These are phyloP conservation scores for Oreochromis grahami DNA, from an alignment of 2,797 vertebrate genomes.

Conservation along the genomic window DNA sequence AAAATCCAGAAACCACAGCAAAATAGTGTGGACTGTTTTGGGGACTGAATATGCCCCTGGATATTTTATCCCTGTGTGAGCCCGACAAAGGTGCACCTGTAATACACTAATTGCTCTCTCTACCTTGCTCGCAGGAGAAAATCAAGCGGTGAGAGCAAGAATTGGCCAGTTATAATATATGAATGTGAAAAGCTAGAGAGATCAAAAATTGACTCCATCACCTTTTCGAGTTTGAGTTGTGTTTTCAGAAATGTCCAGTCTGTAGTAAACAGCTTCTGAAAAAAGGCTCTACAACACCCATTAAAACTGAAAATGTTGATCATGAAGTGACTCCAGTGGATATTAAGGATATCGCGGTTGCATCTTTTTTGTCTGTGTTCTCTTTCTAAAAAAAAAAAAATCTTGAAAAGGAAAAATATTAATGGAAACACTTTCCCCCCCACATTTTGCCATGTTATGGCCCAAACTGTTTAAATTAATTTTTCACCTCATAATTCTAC, in stretches of 20 bases:
- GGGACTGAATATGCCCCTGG: neutral
- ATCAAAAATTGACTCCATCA: neutral
- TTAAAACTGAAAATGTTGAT: conserved; percentile 2
- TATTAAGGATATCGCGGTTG: neutral
- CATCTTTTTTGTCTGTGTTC: neutral
- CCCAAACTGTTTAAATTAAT: neutral
- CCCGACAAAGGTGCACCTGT: fast-evolving
- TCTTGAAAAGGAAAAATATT: neutral
- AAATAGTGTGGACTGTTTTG: neutral
- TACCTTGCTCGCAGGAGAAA: neutral
- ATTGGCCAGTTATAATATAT: fast-evolving
- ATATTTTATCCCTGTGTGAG: neutral
- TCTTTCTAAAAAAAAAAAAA: neutral
- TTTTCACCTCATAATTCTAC: neutral
- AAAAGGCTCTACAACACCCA: neutral
- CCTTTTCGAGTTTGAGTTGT: neutral
- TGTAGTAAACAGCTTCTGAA: neutral
- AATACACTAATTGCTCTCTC: neutral
- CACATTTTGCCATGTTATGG: neutral
- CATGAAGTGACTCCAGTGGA: neutral
- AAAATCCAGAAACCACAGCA: neutral
- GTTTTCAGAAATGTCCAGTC: neutral
- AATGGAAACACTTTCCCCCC: fast-evolving
- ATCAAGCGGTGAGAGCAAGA: neutral
- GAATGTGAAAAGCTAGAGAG: neutral